Evolutionary conservation across 1,140 invertebrate species (phyloP), one percentile per base, ranked within the genome.

Genomic region (Hermatobates lingyangjiaoensis): DNA sequence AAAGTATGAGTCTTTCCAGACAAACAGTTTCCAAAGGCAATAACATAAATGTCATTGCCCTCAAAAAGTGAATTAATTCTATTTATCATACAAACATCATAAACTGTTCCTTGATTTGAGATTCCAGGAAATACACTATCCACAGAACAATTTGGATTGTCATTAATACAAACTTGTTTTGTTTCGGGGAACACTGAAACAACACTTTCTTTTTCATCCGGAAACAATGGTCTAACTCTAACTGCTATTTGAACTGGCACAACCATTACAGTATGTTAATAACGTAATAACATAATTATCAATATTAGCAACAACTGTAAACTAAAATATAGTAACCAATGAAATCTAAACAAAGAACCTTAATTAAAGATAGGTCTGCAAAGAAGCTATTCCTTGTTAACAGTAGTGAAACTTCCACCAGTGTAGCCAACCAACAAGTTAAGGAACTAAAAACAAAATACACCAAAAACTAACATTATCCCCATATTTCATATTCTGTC

Each of bases 1-100:
- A 54, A 7, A 2, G 52, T 40, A 26, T 54, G 34, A 20, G 52
- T 54, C 38, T 54, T 54, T 5, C 52, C 52, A 25, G 52, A 26
- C 4, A 27, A 27, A 20, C n/a, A 27, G 18, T 48, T 39, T 7
- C 52, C 52, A 44, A 47, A 54, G 2, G 52, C 27, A 15, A 54
- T 28, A 20, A 54, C 21, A 24, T 26, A 54, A 14, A 50, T 38
- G 23, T 54, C 47, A 28, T 54, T 28, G 1, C 52, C 52, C 27
- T 48, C 27, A 23, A 50, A 44, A 24, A 54, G 20, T 15, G 34
- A 48, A 21, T 28, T 48, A 18, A 26, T 30, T 20, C 25, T 28
- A 14, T 27, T 48, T 3, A 21, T 15, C 12, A 28, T 3, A 20
- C 25, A 48, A 4, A n/a, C 23, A 15, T 48, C 47, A 30, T 48